Evolutionary conservation across 2,888 invertebrate genomes (phyloP).

Genomic region (Baccha elongata): DNA sequence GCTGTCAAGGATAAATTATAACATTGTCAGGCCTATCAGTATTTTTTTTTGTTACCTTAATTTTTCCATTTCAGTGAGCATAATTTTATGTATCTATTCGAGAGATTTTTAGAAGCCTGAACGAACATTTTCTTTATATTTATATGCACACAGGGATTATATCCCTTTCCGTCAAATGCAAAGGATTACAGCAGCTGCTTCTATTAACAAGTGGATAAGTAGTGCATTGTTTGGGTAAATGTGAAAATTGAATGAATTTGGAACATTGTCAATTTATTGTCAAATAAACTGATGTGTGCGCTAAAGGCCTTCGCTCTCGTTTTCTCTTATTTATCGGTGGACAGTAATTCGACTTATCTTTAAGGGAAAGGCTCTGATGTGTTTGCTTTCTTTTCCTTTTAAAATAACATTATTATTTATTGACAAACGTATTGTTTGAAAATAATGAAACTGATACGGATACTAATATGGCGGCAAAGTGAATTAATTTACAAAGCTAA

Average conservation of each 20-base stretch:
- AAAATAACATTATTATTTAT: slow-evolving; percentile 20
- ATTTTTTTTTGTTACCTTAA: slow-evolving; percentile 19
- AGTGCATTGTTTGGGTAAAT: slow-evolving; percentile 22
- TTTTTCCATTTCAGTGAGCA: slow-evolving; percentile 28
- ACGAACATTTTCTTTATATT: not conserved
- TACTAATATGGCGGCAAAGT: not conserved
- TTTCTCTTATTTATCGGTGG: not conserved
- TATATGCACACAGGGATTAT: slow-evolving; percentile 14
- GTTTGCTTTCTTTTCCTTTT: not conserved
- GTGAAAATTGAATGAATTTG: slow-evolving; percentile 24
- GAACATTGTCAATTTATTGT: slow-evolving; percentile 40
- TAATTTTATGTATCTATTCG: slow-evolving; percentile 37
- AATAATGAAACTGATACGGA: slow-evolving; percentile 27
- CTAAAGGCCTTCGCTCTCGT: slow-evolving; percentile 13
- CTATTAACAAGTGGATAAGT: slow-evolving; percentile 37
- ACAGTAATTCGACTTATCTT: slow-evolving; percentile 4
- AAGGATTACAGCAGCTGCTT: slow-evolving; percentile 32
- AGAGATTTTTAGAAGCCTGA: slow-evolving; percentile 16
- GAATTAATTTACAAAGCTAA: not conserved
- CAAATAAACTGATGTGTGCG: slow-evolving; percentile 12
- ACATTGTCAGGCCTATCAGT: slow-evolving; percentile 39
- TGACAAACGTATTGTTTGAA: not conserved
- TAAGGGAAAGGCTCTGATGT: not conserved
- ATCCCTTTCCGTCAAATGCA: slow-evolving; percentile 12
- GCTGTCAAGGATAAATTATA: slow-evolving; percentile 28